These are phyloP conservation scores for Natrix natrix DNA, from an alignment of 2,797 vertebrate genomes.

Conservation along the genomic window DNA sequence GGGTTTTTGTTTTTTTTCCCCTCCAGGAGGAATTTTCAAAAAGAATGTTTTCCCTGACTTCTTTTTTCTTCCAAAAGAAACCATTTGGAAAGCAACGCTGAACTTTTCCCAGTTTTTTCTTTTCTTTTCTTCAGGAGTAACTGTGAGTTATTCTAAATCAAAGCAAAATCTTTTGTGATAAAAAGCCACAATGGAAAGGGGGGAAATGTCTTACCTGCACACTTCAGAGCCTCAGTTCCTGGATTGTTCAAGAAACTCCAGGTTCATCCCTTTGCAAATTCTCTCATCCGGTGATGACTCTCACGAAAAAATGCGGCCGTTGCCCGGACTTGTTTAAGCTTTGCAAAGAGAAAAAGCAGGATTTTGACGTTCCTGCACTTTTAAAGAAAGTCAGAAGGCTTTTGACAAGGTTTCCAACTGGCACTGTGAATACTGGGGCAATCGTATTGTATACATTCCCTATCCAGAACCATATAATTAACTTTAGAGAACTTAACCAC, in stretches of 20 bases:
- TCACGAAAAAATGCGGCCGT: conserved; percentile 67
- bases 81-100: conserved; percentile 2
- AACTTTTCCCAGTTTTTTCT: accelerated
- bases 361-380: conserved; percentile 63
- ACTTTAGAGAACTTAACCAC: conserved; percentile 44
- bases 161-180: background rate
- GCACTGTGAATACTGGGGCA: conserved; percentile 32
- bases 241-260: conserved; percentile 53
- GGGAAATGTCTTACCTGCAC: conserved; percentile 52
- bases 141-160: background rate
- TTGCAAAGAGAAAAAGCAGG: conserved; percentile 61
- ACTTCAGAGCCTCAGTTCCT: background rate
- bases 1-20: background rate
- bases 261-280: conserved; percentile 44
- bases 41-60: conserved; percentile 3
- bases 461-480: conserved; percentile 60
- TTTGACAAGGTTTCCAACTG: conserved; percentile 49
- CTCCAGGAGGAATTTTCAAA: background rate
- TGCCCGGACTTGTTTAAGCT: conserved; percentile 75
- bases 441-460: conserved; percentile 40
- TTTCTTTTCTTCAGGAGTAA: background rate
- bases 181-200: background rate
- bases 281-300: conserved; percentile 54
- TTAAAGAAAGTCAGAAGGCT: conserved; percentile 61
- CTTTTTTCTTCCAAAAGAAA: background rate